Evolutionary conservation across 2,797 vertebrate genomes (phyloP).

Genomic region (Eulemur coronatus): DNA sequence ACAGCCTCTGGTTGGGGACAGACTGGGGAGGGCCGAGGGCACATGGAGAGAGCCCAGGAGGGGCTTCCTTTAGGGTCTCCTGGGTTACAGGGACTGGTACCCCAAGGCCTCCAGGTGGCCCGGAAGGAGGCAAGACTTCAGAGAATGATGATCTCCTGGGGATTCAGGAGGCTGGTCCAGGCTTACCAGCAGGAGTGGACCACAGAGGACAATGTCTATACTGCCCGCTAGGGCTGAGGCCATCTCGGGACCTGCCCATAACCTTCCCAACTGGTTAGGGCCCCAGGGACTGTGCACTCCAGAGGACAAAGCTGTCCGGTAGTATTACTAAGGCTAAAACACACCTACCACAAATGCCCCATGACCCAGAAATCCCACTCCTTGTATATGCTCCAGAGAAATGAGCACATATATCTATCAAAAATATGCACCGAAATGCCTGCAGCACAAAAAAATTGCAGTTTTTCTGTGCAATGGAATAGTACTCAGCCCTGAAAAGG

Average conservation of each 20-base stretch:
- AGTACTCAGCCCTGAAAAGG: not conserved
- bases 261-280: not conserved
- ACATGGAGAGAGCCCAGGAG: not conserved
- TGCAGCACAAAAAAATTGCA: not conserved
- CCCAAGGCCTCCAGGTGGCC: not conserved
- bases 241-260: fast-evolving
- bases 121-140: not conserved
- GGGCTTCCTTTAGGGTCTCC: not conserved
- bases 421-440: fast-evolving
- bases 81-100: not conserved
- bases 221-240: not conserved
- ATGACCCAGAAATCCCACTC: fast-evolving
- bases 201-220: not conserved
- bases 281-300: not conserved
- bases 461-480: too few species aligned
- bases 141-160: not conserved
- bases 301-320: not conserved
- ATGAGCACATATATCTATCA: fast-evolving
- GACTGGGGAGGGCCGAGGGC: not conserved
- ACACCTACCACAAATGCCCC: fast-evolving
- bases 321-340: not conserved
- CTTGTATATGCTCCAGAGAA: not conserved
- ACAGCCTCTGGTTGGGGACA: fast-evolving
- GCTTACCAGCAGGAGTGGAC: not conserved
- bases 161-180: not conserved